Evolutionary conservation across 30 jellyfish, hydroid and myxozoan genomes (phyloP).

Genomic region (Aurelia coerulea): DNA sequence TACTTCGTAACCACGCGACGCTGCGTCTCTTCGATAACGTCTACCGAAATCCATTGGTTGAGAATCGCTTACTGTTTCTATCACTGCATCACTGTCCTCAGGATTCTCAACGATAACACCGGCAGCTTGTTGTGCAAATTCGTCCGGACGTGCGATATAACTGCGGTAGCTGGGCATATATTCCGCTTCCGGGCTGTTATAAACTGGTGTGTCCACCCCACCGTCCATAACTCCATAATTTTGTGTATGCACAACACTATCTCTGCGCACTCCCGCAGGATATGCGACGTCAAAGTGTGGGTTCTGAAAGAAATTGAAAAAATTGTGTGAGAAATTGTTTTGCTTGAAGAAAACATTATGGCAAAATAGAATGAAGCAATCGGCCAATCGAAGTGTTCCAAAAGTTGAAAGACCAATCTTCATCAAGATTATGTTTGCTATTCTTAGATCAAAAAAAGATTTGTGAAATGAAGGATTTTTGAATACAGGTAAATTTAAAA

Average conservation of each 20-base stretch:
- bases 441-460: no score
- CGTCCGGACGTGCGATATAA: constrained; percentile 55
- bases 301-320: constrained; percentile 50
- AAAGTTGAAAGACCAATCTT: no score
- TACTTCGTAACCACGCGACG: constrained; percentile 26
- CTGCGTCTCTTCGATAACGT: constrained; percentile 35
- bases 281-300: constrained; percentile 93
- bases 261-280: constrained; percentile 96
- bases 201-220: constrained; percentile 56
- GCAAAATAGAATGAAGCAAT: no score
- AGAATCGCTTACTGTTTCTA: constrained; percentile 17
- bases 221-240: constrained; percentile 41
- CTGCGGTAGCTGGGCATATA: constrained; percentile 58
- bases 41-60: constrained; percentile 7
- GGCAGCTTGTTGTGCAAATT: constrained; percentile 33
- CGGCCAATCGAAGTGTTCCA: no score
- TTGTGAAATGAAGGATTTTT: no score
- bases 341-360: no score
- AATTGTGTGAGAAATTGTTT: no score
- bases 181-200: constrained; percentile 37
- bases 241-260: constrained; percentile 56
- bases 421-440: no score
- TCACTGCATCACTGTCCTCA: constrained; percentile 32
- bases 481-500: no score
- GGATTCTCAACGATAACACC: constrained; percentile 50